Evolutionary conservation across 2,113 vertebrate species (phyloP), one percentile per base, ranked within the genome.

Genomic region (Corynorhinus townsendii): DNA sequence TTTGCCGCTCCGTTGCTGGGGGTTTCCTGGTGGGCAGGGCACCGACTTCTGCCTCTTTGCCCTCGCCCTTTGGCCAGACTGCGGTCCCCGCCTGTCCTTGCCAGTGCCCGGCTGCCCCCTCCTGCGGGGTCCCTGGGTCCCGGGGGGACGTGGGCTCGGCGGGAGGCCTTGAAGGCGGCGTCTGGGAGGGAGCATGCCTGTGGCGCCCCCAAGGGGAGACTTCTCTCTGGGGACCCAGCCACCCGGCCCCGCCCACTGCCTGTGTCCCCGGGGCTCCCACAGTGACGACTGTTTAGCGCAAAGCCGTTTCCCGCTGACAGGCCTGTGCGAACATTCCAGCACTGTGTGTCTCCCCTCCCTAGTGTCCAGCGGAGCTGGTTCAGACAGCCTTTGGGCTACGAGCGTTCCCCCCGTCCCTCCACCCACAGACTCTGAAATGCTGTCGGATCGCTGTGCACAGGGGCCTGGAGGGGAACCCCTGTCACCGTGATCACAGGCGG

Each of bases 51-150:
- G 43, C 43, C 43, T 89, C 62, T 35, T 33, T 3, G 3, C 64
- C 26, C n/a, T 19, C 28, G 26, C 4, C 14, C 22, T 62, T 35
- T 20, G 43, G 24, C 33, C 30, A 64, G 56, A 40, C n/a, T 26
- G 11, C 35, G 38, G 33, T 11, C 3, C 3, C 64, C 16, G 26
- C 35, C 11, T 9, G 7, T 28, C 66, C n/a, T 43, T 49, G 56
- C 33, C 1, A 0, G 8, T 28, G 35, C 28, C 33, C 43, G 66
- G 20, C 68, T 1, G 4, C 14, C 5, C 0, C 2, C 2, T 49
- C 38, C 22, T 22, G 15, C 69, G 88, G 38, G 20, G 28, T 62
- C n/a, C 38, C 66, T 35, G 22, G 7, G 22, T 43, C 12, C 8
- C 20, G 5, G 2, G 35, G 68, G 28, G 56, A n/a, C 7, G 1